phyloP scores from a whole-genome alignment of 2,888 invertebrate species.

The Autographa gamma region DNA sequence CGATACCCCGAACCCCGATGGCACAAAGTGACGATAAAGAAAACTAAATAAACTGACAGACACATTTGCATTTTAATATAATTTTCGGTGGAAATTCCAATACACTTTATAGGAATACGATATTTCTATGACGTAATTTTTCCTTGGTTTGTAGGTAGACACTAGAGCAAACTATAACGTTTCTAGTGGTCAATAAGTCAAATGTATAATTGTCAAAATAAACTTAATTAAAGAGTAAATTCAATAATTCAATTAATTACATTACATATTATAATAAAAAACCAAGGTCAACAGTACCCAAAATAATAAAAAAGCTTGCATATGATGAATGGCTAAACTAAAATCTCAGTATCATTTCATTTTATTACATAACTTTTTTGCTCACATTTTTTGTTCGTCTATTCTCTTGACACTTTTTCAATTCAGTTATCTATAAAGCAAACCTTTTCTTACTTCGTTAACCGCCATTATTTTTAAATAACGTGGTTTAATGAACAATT shows the following conservation, averaged over 20 bases:
- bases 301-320: no score
- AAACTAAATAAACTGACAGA: not conserved
- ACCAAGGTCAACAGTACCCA: no score
- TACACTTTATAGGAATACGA: no score
- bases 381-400: not conserved
- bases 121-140: no score
- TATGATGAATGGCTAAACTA: no score
- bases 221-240: no score
- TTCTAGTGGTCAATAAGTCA: no score
- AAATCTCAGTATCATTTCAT: not conserved
- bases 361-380: not conserved
- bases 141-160: no score
- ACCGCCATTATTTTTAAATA: not conserved
- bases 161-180: no score
- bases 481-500: slow-evolving; percentile 1
- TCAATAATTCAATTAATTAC: no score
- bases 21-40: not conserved
- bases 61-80: not conserved
- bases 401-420: not conserved
- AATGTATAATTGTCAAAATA: no score
- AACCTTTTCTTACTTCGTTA: not conserved
- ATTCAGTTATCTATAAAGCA: not conserved
- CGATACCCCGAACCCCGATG: not conserved
- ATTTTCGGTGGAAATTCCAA: not conserved
- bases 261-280: no score